phyloP scores from a whole-genome alignment of 1,140 invertebrate species.

The Drosophila insularis region DNA sequence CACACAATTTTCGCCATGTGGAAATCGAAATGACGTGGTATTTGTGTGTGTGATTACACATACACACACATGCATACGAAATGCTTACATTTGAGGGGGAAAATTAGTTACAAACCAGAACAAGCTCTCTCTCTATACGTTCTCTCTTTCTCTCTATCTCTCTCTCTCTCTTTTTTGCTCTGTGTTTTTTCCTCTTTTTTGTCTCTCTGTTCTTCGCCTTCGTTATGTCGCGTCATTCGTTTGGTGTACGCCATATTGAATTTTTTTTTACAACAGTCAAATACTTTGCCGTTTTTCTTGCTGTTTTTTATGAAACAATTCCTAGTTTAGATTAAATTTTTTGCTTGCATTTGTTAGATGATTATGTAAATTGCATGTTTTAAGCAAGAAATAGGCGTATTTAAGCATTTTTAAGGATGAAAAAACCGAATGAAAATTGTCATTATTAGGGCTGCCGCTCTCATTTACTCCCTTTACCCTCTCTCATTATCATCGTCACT shows the following conservation, averaged over 20 bases:
- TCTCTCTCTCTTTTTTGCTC: conserved; percentile 5
- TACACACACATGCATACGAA: conserved; percentile 29
- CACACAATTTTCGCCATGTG: conserved; percentile 50
- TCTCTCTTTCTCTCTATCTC: conserved; percentile 6
- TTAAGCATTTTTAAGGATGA: not conserved
- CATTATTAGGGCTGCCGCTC: not conserved
- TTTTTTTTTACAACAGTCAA: conserved; percentile 32
- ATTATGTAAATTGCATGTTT: conserved; percentile 41
- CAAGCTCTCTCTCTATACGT: conserved; percentile 22
- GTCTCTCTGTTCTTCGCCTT: conserved; percentile 36
- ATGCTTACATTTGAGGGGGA: conserved; percentile 28
- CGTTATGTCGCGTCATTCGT: conserved; percentile 57
- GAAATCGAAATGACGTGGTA: conserved; percentile 38
- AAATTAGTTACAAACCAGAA: conserved; percentile 8
- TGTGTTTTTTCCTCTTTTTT: conserved; percentile 50
- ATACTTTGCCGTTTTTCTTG: conserved; percentile 40
- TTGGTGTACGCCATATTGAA: conserved; percentile 58
- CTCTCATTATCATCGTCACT: not conserved
- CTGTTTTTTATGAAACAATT: conserved; percentile 45
- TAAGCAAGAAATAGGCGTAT: conserved; percentile 35
- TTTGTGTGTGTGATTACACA: conserved; percentile 29
- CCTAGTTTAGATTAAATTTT: conserved; percentile 1
- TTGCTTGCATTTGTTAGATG: conserved; percentile 5
- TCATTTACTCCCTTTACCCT: conserved; percentile 7
- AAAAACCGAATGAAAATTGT: conserved; percentile 41